These are phyloP conservation scores for Acropora yongei DNA, from an alignment of 64 coral and sea anemone species.

Conservation along the genomic window DNA sequence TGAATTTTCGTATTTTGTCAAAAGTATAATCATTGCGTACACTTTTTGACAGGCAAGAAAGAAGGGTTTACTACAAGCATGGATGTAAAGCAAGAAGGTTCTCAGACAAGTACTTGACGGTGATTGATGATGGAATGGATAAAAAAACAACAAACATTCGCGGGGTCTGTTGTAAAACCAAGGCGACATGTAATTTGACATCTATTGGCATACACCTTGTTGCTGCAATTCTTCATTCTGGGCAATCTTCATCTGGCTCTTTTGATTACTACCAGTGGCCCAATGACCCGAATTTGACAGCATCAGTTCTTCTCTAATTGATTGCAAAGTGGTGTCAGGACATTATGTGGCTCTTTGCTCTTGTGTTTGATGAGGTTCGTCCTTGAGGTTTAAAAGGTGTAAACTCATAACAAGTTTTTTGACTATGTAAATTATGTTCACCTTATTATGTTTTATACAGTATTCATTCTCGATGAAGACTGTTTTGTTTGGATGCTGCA, in stretches of 20 bases:
- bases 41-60: slow-evolving; percentile 3
- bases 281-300: slow-evolving; percentile 31
- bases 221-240: slow-evolving; percentile 1
- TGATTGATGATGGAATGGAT: slow-evolving; percentile 35
- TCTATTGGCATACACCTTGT: background rate
- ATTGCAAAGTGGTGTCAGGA: background rate
- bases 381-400: background rate
- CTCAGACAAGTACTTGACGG: slow-evolving; percentile 13
- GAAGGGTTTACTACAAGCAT: slow-evolving; percentile 49
- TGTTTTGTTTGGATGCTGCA: background rate
- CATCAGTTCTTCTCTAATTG: background rate
- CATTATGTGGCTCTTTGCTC: slow-evolving; percentile 4
- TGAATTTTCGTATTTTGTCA: background rate
- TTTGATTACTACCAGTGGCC: slow-evolving; percentile 34
- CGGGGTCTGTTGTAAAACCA: background rate
- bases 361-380: slow-evolving; percentile 65
- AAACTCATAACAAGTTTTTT: background rate
- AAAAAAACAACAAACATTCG: slow-evolving; percentile 3
- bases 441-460: background rate
- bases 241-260: background rate
- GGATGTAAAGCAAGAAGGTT: slow-evolving; percentile 39
- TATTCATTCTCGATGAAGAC: background rate
- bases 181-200: background rate
- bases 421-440: background rate
- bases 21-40: background rate